These are phyloP conservation scores for Drosophila seguyi DNA, from an alignment of 1,140 invertebrate genomes.

Conservation along the genomic window DNA sequence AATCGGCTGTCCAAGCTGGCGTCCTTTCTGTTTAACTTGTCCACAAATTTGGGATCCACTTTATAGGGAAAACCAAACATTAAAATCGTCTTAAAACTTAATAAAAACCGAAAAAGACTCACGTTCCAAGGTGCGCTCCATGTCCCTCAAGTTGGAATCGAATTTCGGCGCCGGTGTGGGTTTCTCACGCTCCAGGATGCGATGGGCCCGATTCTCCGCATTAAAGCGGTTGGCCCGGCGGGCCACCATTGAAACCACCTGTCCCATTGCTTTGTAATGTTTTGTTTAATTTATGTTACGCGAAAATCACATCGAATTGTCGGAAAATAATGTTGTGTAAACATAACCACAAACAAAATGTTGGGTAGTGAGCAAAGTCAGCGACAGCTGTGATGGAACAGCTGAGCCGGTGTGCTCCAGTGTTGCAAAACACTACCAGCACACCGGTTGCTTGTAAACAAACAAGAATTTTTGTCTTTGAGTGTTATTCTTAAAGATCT, in stretches of 20 bases:
- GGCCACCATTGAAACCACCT: conserved; percentile 85
- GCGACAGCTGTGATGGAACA: conserved; percentile 17
- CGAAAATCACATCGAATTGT: not conserved
- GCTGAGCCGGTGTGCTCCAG: conserved; percentile 1
- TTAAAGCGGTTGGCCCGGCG: conserved; percentile 88
- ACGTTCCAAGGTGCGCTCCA: conserved; percentile 88
- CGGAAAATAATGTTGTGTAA: conserved; percentile 46
- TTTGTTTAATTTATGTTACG: conserved; percentile 22
- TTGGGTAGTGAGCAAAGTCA: conserved; percentile 7
- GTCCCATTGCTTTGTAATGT: conserved; percentile 85
- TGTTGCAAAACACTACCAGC: conserved; percentile 17
- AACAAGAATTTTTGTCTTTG: conserved; percentile 17
- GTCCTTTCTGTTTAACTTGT: conserved; percentile 88
- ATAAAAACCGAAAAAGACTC: conserved; percentile 9
- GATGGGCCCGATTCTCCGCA: conserved; percentile 90
- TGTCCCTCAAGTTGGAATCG: conserved; percentile 87
- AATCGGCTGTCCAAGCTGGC: conserved; percentile 87
- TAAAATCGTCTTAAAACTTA: not conserved
- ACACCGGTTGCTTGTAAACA: conserved; percentile 56
- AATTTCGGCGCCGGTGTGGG: conserved; percentile 88
- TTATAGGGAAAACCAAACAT: conserved; percentile 40
- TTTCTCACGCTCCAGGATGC: conserved; percentile 89
- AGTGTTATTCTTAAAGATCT: not conserved
- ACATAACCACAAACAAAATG: conserved; percentile 71
- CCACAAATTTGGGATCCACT: conserved; percentile 88